These are phyloP conservation scores for Dryobotodes eremita DNA, from an alignment of 2,888 invertebrate genomes.

Conservation along the genomic window DNA sequence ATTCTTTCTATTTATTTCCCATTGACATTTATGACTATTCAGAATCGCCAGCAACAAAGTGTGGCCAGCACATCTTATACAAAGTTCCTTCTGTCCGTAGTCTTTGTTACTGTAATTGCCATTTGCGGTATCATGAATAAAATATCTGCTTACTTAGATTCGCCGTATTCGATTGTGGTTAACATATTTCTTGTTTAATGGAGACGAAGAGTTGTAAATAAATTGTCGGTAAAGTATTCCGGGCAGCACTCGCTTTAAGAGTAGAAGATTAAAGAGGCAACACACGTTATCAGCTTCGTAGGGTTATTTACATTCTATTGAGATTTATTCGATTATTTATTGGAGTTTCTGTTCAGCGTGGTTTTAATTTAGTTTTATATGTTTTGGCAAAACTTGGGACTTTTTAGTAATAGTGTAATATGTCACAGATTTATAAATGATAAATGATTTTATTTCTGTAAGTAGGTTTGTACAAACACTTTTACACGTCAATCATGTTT, in stretches of 20 bases:
- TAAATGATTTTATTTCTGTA: too few relatives aligned
- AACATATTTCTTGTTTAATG: constrained; percentile 80
- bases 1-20: neutral
- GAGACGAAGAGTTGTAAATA: constrained; percentile 78
- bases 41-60: constrained; percentile 19
- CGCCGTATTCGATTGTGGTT: constrained; percentile 82
- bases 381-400: neutral
- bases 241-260: constrained; percentile 60
- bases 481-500: too few relatives aligned
- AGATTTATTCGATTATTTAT: constrained; percentile 60
- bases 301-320: constrained; percentile 64
- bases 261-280: constrained; percentile 65
- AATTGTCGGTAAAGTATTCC: constrained; percentile 68
- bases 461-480: too few relatives aligned
- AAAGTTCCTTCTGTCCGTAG: constrained; percentile 52
- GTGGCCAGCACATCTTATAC: constrained; percentile 49
- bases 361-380: constrained; percentile 36
- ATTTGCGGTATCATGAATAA: constrained; percentile 85
- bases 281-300: constrained; percentile 58
- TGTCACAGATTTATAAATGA: too few relatives aligned
- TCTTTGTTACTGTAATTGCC: constrained; percentile 84
- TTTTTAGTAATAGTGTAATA: neutral
- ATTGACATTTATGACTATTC: constrained; percentile 46
- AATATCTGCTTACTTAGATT: constrained; percentile 85
- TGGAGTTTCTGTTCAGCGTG: constrained; percentile 12